Evolutionary conservation across 53 echinoderm and acorn worm species (phyloP), one percentile per base, ranked within the genome.

Genomic region (Pentamera pediparva): DNA sequence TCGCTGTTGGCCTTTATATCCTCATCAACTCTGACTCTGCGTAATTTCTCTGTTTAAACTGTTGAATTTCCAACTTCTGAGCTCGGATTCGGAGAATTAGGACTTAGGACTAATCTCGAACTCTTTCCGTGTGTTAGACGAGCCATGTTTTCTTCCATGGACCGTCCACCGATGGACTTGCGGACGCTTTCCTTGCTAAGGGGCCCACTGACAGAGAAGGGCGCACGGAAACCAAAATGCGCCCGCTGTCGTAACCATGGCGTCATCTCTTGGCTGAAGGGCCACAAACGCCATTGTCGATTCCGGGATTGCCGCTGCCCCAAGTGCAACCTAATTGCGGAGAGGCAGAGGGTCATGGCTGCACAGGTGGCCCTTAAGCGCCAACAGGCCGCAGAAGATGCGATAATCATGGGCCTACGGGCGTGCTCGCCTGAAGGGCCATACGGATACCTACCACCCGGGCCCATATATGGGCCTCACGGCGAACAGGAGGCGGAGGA

Each of bases 381-480:
- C 34, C 91, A 98, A 25, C 98, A 98, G 35, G 98, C 98, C 5
- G 98, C 98, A n/a, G 98, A 98, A 77, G 98, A 98, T 32, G 98
- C 98, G 24, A 98, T 98, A 17, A 91, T 91, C 18, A 86, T 98
- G 75, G 98, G 91, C 27, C 89, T 98, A 19, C 45, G 98, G 61
- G 91, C 98, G 1, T 92, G 91, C 57, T 98, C 98, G 13, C 98
- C 98, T 3, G 85, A 83, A 19, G 90, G 90, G 4, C 86, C 77
- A 6, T 92, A 92, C 65, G 87, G 84, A 27, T 56, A 87, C 37
- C 74, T 98, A 78, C 81, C 91, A 8, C 70, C 83, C 18, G 88
- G 85, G 15, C 98, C 98, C 18, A 72, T 92, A 54, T 92, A 85
- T 63, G 86, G 79, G 54, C 35, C 73, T 25, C 35, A 55, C 27